Base-by-base conservation (phyloP, 1,140 invertebrate genomes). In the Drosophila elegans region DNA sequence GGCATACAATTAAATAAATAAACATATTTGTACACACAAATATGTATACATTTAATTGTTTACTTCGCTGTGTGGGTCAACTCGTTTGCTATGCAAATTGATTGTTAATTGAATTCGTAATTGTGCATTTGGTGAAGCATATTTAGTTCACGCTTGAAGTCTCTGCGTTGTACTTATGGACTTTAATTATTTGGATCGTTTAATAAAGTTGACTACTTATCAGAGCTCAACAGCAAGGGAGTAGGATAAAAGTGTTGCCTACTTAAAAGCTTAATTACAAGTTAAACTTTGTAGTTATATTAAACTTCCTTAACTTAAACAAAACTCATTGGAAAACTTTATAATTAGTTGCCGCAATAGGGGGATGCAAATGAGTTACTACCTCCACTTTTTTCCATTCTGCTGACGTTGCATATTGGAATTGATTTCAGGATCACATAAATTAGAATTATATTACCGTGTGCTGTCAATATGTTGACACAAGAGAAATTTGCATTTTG, bases 391-490 rank as follows among this genome's bases (percentile, higher is more conserved):
- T 45, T 49, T 9, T 27, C 32, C 6, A n/a, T 61, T 21, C 12
- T 32, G 55, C 66, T 34, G 46, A 77, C 44, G 41, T 38, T 52
- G 74, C 66, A 57, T n/a, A 44, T 56, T 41, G 34, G 13, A 56
- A 61, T 54, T 45, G 59, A 69, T 57, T 84, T 73, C 51, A 64
- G 51, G 73, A 61, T 62, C 56, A 57, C 72, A 84, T 84, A 85
- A 80, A 77, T 80, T 85, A 85, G 64, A 60, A 80, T 56, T 63
- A 51, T 66, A 45, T 60, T 63, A 53, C 52, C 60, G 59, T 63
- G 55, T 52, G 54, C 55, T 71, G 74, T 81, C 82, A 86, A 85
- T 81, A 66, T 71, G 74, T 80, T 86, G 82, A 78, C 63, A 77
- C 42, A 66, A n/a, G 49, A 16, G 48, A 74, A 69, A 85, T 86